These are phyloP conservation scores for Plutomurus gul DNA, from an alignment of 1,140 invertebrate species.

Conservation along the genomic window DNA sequence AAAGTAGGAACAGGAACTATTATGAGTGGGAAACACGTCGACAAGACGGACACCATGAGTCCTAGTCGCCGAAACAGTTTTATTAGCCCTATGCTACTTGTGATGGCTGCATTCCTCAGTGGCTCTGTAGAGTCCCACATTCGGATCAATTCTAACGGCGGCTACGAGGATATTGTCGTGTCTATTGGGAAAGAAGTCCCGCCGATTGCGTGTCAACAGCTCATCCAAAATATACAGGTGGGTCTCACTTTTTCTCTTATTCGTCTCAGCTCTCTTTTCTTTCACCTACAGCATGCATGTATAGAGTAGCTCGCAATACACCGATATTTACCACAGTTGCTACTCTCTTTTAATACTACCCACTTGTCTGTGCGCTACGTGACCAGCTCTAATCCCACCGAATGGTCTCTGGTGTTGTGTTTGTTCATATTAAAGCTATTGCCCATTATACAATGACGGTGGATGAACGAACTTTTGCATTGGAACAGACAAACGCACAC, in stretches of 20 bases:
- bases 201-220: conserved; percentile 53
- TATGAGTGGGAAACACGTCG: neutral
- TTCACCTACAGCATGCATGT: neutral
- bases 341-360: too few species aligned
- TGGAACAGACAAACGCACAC: too few species aligned
- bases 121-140: conserved; percentile 36
- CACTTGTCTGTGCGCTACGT: too few species aligned
- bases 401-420: too few species aligned
- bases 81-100: neutral
- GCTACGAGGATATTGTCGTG: conserved; percentile 52
- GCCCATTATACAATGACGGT: too few species aligned
- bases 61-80: neutral
- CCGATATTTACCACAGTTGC: too few species aligned
- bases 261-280: neutral
- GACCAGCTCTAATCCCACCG: too few species aligned
- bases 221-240: conserved; percentile 53
- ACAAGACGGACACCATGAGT: neutral
- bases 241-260: neutral
- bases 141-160: conserved; percentile 50
- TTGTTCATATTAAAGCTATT: too few species aligned
- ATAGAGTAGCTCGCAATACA: too few species aligned
- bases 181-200: conserved; percentile 51
- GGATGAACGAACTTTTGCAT: too few species aligned
- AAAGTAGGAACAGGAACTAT: conserved; percentile 4
- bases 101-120: neutral